These are phyloP conservation scores for Trichogramma dendrolimi DNA, from an alignment of 2,888 invertebrate species.

Conservation along the genomic window DNA sequence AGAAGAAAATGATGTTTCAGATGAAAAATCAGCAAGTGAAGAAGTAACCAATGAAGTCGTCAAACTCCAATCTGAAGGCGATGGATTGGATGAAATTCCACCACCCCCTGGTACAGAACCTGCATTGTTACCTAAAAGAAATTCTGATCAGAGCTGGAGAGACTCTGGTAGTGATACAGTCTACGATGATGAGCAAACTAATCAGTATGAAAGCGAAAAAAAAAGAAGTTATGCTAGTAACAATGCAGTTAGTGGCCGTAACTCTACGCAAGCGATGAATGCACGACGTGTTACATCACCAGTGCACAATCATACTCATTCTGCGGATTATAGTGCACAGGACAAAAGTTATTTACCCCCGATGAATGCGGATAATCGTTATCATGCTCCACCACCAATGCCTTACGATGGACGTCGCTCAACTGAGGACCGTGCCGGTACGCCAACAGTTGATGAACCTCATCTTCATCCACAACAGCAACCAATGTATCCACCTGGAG, in stretches of 20 bases:
- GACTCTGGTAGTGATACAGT: constrained; percentile 17
- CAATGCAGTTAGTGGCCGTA: constrained; percentile 32
- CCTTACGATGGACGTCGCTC: constrained; percentile 48
- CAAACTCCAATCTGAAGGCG: constrained; percentile 20
- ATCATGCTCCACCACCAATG: constrained; percentile 44
- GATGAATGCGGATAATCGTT: constrained; percentile 40
- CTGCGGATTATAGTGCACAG: constrained; percentile 33
- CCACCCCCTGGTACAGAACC: constrained; percentile 50
- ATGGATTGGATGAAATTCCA: constrained; percentile 47
- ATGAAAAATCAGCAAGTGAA: background rate
- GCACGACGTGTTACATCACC: background rate
- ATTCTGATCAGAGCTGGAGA: constrained; percentile 31
- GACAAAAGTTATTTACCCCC: constrained; percentile 47
- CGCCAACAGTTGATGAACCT: constrained; percentile 60
- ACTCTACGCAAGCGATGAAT: constrained; percentile 17
- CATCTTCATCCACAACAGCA: constrained; percentile 46
- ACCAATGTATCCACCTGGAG: constrained; percentile 48
- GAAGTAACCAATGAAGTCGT: too few species aligned
- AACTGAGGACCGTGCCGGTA: constrained; percentile 65
- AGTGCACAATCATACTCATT: constrained; percentile 34
- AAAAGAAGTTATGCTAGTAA: background rate
- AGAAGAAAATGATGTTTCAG: background rate
- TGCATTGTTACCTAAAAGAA: constrained; percentile 45
- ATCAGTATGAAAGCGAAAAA: too few species aligned
- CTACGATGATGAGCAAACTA: constrained; percentile 34